Percentiles rank a stretch among this genome's conserved stretches.
These are phyloP conservation scores for Hypsibius dujardini DNA, from an alignment of 1,140 invertebrate genomes.

Conservation along the genomic window DNA sequence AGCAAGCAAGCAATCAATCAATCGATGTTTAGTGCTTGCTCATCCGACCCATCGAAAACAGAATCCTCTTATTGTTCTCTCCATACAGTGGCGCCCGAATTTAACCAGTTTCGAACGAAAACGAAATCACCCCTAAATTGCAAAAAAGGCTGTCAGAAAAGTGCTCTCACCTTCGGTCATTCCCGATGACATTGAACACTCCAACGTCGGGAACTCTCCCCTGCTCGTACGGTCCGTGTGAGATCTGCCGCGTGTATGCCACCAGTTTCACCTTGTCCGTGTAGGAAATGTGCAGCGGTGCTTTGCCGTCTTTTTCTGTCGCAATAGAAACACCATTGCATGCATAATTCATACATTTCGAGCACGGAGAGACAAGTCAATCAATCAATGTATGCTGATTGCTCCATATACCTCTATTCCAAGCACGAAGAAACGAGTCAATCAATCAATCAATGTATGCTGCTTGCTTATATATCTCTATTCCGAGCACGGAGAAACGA, in stretches of 20 bases:
- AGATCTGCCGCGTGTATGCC: constrained; percentile 74
- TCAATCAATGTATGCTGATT: neutral
- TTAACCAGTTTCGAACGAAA: neutral
- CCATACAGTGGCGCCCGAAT: neutral
- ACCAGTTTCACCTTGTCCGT: constrained; percentile 76
- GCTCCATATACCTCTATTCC: too few species aligned
- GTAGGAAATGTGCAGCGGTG: constrained; percentile 68
- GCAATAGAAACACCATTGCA: constrained; percentile 29
- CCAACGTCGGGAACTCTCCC: constrained; percentile 63
- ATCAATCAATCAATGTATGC: too few species aligned
- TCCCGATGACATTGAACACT: constrained; percentile 81
- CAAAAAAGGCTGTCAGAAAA: neutral
- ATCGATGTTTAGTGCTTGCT: neutral
- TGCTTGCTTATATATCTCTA: constrained; percentile 42
- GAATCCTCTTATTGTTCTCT: too few species aligned
- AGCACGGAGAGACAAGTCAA: neutral
- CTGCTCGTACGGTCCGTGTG: constrained; percentile 59
- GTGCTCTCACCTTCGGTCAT: constrained; percentile 56
- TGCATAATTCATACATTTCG: constrained; percentile 3
- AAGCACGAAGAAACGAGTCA: too few species aligned
- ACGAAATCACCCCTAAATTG: neutral
- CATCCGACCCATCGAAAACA: too few species aligned
- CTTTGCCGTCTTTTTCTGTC: constrained; percentile 88
- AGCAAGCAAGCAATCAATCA: neutral
- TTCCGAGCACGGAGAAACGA: constrained; percentile 27